Base-by-base conservation (phyloP, 37 sponge, comb jelly and placozoan species). In the Aplysina aerophoba region DNA sequence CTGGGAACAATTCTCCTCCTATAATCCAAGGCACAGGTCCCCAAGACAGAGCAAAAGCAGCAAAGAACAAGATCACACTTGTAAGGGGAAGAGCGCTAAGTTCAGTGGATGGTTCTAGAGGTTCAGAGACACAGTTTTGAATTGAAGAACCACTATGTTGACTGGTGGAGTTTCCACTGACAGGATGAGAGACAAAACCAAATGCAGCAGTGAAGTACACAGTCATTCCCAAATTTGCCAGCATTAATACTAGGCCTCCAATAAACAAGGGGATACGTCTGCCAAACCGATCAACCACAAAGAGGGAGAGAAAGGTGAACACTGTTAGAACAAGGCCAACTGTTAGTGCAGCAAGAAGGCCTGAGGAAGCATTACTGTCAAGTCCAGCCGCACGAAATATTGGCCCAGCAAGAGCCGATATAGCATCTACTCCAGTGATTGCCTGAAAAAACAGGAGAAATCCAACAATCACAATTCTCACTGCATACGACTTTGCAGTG, bases 211-310 rank as follows among this genome's bases (percentile, higher is more conserved):
- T 35, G 50, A 87, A 93, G 65, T 81, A 82, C 11, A 80, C 30
- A 1, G 85, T 87, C 55, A 95, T 36, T 24, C 66, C 69, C 24
- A 83, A 22, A 36, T 80, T 72, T 22, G 91, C 88, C 15, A 89
- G 6, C 35, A 13, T 24, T 90, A 94, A 86, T 8, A 62, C 82
- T 34, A 65, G 13, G 15, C 83, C 56, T 39, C 94, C 85, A 11
- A 85, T 28, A 14, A 89, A 31, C 0, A 96, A 86, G 1, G 91
- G 65, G 20, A 83, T 31, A 21, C 83, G 86, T 17, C 97, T 77
- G 17, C 97, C 97, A 36, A 89, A 37, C 11, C 63, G 40, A 40
- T 96, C 97, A 15, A 94, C 87, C 0, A 96, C 24, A 16, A 96
- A 44, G 0, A 90, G 84, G 20, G 88, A 80, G 3, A 91, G 20